Base-by-base conservation (phyloP, 2,113 vertebrate species). In the Orycteropus afer region DNA sequence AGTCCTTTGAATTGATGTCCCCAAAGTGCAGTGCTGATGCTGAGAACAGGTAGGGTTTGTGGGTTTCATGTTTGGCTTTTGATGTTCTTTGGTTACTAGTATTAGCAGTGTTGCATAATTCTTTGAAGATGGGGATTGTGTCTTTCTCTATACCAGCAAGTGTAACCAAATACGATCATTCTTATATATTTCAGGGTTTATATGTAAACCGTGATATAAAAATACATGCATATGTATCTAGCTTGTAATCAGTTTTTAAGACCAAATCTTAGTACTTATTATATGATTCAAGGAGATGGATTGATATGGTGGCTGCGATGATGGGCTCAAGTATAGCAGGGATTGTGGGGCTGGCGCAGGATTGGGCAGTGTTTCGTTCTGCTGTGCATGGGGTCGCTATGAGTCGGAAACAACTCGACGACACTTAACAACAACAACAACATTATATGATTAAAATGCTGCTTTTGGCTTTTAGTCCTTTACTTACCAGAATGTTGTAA, bases 1-100 rank as follows among this genome's bases (percentile, higher is more conserved):
- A 99, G 97, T 99, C 99, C 13, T 99, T 99, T 96, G 99, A 99
- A 96, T 95, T 99, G n/a, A 98, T 99, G 98, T 99, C 99, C 94
- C 99, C 99, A 65, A 99, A 99, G 97, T 99, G 99, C 98, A 99
- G 99, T n/a, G 99, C 99, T 34, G 99, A 99, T 97, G 97, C 99
- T 53, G 99, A 99, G 81, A 99, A 97, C 99, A 99, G 99, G 99
- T 99, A 98, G 92, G 98, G 20, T 18, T 42, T 27, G 0, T n/a
- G 59, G 77, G 42, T 49, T 63, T 78, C 22, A 23, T 42, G 42
- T 86, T 95, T 92, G 32, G 40, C 51, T 88, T 84, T 47, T 76
- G 57, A 47, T 73, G 32, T 18, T 51, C 17, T 40, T 76, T 80
- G 2, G 45, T 67, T 40, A 65, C 69, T 76, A 32, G 32, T 76